These are phyloP conservation scores for Drosophila nikananu DNA, from an alignment of 1,140 invertebrate species.

Conservation along the genomic window DNA sequence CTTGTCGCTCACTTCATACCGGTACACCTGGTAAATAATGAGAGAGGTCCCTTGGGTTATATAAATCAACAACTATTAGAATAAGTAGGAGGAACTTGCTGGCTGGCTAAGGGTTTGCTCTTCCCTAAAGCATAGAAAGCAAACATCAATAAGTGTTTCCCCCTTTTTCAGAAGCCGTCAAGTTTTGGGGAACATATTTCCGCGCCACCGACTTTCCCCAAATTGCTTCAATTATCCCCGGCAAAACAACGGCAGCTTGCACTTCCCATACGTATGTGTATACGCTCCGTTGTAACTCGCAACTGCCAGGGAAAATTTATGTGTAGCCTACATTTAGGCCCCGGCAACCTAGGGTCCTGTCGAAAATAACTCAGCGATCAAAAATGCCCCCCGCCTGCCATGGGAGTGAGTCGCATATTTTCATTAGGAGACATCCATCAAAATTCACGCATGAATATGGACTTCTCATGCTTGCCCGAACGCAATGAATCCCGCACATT, in stretches of 20 bases:
- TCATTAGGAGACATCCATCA: conserved; percentile 76
- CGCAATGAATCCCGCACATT: conserved; percentile 45
- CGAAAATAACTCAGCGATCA: conserved; percentile 60
- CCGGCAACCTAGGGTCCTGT: conserved; percentile 33
- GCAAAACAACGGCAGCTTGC: conserved; percentile 49
- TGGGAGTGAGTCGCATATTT: conserved; percentile 58
- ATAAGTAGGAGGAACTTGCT: neutral
- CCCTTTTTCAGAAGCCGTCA: conserved; percentile 1
- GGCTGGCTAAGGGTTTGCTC: neutral
- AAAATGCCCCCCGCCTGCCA: conserved; percentile 34
- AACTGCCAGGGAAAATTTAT: conserved; percentile 36
- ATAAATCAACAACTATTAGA: neutral
- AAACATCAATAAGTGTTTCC: conserved; percentile 13
- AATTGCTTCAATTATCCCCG: conserved; percentile 63
- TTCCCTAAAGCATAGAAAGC: neutral
- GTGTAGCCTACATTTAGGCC: conserved; percentile 69
- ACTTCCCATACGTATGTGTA: neutral
- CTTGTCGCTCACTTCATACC: too few species aligned
- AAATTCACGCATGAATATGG: conserved; percentile 70
- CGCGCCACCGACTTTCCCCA: conserved; percentile 24
- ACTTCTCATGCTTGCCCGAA: conserved; percentile 59
- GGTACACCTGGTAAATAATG: too few species aligned
- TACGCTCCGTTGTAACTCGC: neutral
- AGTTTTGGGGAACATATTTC: conserved; percentile 15
- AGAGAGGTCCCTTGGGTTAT: neutral